These are phyloP conservation scores for Malurus alboscapulatus DNA, from an alignment of 2,113 vertebrate genomes.

Conservation along the genomic window DNA sequence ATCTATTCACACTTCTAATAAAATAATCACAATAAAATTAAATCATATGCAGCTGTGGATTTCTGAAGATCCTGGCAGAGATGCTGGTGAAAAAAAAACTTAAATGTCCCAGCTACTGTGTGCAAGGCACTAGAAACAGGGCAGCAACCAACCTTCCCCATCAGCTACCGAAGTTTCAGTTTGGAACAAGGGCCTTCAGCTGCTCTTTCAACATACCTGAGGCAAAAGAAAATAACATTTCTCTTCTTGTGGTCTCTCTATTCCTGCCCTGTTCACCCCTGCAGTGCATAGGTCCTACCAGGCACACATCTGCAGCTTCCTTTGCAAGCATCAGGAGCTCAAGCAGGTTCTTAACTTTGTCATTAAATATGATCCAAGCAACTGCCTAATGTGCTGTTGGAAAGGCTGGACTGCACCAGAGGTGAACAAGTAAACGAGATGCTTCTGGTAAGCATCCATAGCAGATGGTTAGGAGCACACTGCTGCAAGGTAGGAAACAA, in stretches of 20 bases:
- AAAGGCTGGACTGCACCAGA: background rate
- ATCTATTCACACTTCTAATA: background rate
- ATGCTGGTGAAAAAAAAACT: background rate
- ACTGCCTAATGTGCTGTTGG: background rate
- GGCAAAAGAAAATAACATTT: background rate
- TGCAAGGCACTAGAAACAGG: background rate
- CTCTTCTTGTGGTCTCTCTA: background rate
- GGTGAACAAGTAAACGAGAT: background rate
- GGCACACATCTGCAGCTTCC: background rate
- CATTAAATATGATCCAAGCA: background rate
- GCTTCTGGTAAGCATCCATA: background rate
- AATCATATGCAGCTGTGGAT: background rate
- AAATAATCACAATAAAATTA: background rate
- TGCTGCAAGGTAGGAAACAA: background rate
- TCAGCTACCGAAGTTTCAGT: background rate
- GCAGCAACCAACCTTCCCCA: background rate
- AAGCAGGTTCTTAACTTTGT: background rate
- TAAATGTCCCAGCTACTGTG: background rate
- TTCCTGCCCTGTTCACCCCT: background rate
- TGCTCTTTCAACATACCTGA: background rate
- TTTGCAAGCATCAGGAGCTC: background rate
- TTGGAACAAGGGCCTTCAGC: background rate
- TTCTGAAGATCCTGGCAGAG: background rate
- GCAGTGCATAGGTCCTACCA: background rate
- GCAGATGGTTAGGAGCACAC: background rate